Evolutionary conservation across 1,140 invertebrate species (phyloP), one percentile per base, ranked within the genome.

Genomic region (Apis dorsata): DNA sequence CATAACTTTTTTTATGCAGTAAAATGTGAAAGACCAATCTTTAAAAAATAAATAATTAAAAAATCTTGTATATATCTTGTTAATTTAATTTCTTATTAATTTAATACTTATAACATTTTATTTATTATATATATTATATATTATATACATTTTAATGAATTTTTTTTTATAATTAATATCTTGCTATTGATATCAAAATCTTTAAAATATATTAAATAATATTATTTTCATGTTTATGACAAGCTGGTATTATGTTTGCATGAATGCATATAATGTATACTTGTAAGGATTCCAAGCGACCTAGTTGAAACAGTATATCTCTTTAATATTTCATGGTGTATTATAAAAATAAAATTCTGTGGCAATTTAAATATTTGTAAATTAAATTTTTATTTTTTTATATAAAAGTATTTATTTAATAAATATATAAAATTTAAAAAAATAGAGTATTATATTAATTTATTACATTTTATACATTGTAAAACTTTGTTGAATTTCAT

Each of bases 271-370:
- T 19, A 71, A 83, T 21, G 57, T 59, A 24, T 65, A 81, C 70
- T 87, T 84, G 19, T 87, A 88, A 84, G 90, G 89, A 85, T 90
- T 90, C 83, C 55, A 72, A 72, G 53, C 63, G 87, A 90, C 86
- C 89, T 84, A 90, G 62, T 84, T 86, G 57, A 79, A 86, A 78
- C 53, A 82, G 11, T 13, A 53, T 51, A 70, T 63, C 60, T 51
- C 34, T 60, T 76, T 51, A 68, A 76, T 63, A 74, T 85, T 79
- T 68, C 57, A 76, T 81, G 44, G 53, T 28, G 28, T 87, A 71
- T 62, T 17, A 76, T 34, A 65, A 84, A 72, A 68, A 55, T 44
- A 21, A 21, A 24, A 17, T 59, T 66, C 51, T 62, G 19, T 51
- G 17, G 15, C 8, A 21, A 10, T 24, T 60, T 71, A 11, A 1